Base-by-base conservation (phyloP, 2,113 vertebrate genomes). In the Halcyon malimbica region DNA sequence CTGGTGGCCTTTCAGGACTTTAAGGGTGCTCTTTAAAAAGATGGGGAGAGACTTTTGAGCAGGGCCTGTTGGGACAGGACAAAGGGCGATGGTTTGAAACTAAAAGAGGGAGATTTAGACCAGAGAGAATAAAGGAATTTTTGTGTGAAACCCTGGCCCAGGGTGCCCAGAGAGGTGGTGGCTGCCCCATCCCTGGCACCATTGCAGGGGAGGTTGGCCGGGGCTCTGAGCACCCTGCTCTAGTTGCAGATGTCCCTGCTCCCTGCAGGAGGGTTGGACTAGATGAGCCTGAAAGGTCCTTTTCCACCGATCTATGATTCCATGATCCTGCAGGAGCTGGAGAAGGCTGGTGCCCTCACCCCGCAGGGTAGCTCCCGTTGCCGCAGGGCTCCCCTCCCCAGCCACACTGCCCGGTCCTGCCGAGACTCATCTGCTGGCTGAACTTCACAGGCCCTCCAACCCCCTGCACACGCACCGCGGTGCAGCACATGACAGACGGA, bases 341-440 rank as follows among this genome's bases (percentile, higher is more conserved):
- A 28, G 35, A 5, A 48, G 33, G 77, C 37, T 37, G 60, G 31
- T 21, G 56, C 12, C 56, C 56, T 56, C 50, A 59, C 60, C 26
- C 4, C 14, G 6, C 5, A 12, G 56, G 19, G 37, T 50, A 89
- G 1, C 13, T 35, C 69, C 24, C 19, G 4, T 26, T 15, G n/a
- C 44, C 1, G 2, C 42, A 11, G 3, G 8, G 11, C 46, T 41
- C 33, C 35, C 33, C 54, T 11, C 48, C 37, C 25, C 19, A 23
- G 25, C 46, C 7, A 11, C 53, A 20, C 42, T 3, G 44, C 31
- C 79, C 0, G 6, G 2, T 35, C 51, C 63, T 64, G 85, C 71
- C 0, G 2, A 7, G 53, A 48, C 78, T 42, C 4, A 1, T 29
- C 65, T 16, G 4, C 50, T 5, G 1, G 62, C 62, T 20, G 37